Evolutionary conservation across 2,797 vertebrate genomes (phyloP), one percentile per base, ranked within the genome.

Genomic region (Argentina silus): DNA sequence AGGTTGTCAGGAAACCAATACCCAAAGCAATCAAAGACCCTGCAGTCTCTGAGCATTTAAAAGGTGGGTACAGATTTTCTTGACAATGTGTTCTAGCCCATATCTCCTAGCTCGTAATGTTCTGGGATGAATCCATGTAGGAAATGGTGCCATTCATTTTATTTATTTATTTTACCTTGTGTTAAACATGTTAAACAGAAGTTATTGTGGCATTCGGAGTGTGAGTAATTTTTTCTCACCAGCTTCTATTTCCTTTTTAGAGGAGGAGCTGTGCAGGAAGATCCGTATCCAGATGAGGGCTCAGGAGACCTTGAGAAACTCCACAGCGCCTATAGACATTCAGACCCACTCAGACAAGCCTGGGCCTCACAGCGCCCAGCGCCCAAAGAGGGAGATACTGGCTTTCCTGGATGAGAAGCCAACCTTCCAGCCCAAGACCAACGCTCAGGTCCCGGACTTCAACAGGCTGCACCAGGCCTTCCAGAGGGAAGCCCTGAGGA

Each of bases 351-450:
- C 69, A 43, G 81, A 86, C 6, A 75, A 85, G 42, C 82, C 85
- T 0, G 91, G 84, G 79, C 78, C 76, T 67, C 89, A 91, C 69
- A 89, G 87, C 8, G 91, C 94, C 1, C 81, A 93, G 44, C 94
- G 89, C 65, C 95, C 93, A 69, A 93, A 81, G 81, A 93, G 88
- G 73, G 85, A 94, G 77, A 94, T 88, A 72, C 88, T 98, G 56
- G 88, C 86, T 56, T 97, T 96, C 86, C 87, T 98, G 84, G 91
- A 97, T 48, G 88, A 95, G 44, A 90, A 83, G 76, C 96, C 95
- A 36, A 95, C 87, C 74, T 99, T 99, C 89, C 91, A 89, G 74
- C 97, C 97, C 74, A 94, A 84, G 79, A 96, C 95, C 84, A 96
- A 94, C 70, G 77, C 88, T 3, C 78, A 82, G 6, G 83, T 97